Base-by-base conservation (phyloP, 2,888 invertebrate genomes). In the Orthosia gothica region DNA sequence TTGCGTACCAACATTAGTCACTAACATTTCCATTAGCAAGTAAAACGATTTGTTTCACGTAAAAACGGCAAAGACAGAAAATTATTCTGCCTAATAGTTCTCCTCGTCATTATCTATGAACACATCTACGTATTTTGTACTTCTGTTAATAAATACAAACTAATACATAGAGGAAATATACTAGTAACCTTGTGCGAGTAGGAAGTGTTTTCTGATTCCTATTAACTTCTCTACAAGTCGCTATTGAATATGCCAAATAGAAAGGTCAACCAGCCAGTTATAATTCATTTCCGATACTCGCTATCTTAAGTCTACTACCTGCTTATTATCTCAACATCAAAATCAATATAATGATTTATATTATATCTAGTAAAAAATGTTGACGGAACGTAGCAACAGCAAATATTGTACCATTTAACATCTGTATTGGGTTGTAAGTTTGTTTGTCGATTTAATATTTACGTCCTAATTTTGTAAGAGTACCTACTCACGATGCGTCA, bases 251-350 rank as follows among this genome's bases (percentile, higher is more conserved):
- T 87, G 89, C 87, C 85, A 88, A 90, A 90, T 89, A 89, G 90
- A 92, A 93, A 93, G 93, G 93, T 92, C 92, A 91, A 83, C 89
- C 69, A 72, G 88, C 89, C 76, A 74, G 83, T 81, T 75, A 81
- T 82, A 85, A 87, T 87, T 76, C 63, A 89, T 91, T 91, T 93
- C 93, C 93, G 92, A 90, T 90, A 87, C 79, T 75, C 75, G 75
- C 78, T 81, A 70, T 76, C 79, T 76, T 74, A 75, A 77, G 18
- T 52, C 49, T 58, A 73, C 76, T 87, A 79, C 76, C 75, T 79
- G 68, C 74, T 75, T 68, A 78, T 86, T 83, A 87, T 86, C 84
- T 82, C 58, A 67, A 72, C 77, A 76, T 73, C 50, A 57, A 64
- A 77, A 79, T 84, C 77, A 77, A 76, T 76, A 68, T 80, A 80